Percentiles rank a stretch among this genome's conserved stretches.
Evolutionary conservation across 2,888 invertebrate genomes (phyloP).

Genomic region (Eurytoma adleriae): DNA sequence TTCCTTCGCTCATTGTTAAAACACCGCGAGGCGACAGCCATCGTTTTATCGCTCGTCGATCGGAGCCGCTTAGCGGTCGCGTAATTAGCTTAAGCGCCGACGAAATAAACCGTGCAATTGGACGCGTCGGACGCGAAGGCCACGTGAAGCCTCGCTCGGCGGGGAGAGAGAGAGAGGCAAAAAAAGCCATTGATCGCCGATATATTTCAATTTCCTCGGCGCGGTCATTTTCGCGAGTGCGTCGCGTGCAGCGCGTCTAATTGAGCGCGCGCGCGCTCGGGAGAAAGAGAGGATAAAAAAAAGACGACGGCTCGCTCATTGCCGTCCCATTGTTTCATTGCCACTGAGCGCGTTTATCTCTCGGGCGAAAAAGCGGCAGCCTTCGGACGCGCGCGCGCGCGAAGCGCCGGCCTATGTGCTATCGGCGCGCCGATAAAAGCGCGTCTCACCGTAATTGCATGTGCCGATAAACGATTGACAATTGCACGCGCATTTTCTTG

Average conservation of each 20-base stretch:
- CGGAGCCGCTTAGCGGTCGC: too few relatives aligned
- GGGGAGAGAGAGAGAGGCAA: background rate
- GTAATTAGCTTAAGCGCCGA: background rate
- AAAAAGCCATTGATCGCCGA: constrained; percentile 27
- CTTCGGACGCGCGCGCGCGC: constrained; percentile 22
- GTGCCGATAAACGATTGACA: background rate
- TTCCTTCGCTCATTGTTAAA: background rate
- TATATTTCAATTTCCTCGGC: constrained; percentile 51
- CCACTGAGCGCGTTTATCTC: constrained; percentile 51
- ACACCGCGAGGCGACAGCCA: too few relatives aligned
- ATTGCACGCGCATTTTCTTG: constrained; percentile 10
- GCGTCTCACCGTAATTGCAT: too few relatives aligned
- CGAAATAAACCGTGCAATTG: background rate
- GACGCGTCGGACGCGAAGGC: constrained; percentile 2
- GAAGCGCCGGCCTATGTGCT: constrained; percentile 1
- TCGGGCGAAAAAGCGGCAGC: constrained; percentile 42
- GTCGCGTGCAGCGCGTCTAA: too few relatives aligned
- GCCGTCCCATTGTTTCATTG: constrained; percentile 52
- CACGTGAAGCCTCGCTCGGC: constrained; percentile 16
- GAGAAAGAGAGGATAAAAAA: background rate
- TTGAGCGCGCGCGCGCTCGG: constrained; percentile 15
- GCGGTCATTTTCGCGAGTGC: constrained; percentile 41
- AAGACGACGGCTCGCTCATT: constrained; percentile 12
- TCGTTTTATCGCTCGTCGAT: too few relatives aligned
- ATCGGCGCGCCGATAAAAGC: too few relatives aligned